A percentile compares a stretch with the other conserved stretches of the same genome.
Evolutionary conservation across 2,113 vertebrate genomes (phyloP).

Genomic region (Cyprinodon variegatus): DNA sequence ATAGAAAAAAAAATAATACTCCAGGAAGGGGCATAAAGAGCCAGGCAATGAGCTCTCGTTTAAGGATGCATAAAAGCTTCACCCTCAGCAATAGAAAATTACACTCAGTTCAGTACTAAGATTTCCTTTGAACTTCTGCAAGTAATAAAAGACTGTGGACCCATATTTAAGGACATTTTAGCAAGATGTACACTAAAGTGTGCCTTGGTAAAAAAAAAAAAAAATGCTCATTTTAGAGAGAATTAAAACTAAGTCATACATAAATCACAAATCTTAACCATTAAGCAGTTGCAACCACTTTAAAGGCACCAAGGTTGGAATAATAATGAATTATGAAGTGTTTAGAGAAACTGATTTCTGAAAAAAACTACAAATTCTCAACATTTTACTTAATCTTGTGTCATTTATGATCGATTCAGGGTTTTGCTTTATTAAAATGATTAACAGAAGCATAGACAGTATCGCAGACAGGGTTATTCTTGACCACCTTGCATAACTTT

Average conservation of each 20-base stretch:
- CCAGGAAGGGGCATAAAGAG: conserved; percentile 4
- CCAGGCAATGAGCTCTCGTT: conserved; percentile 21
- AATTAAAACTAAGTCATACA: background rate
- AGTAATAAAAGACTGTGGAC: conserved; percentile 7
- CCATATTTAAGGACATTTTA: conserved; percentile 6
- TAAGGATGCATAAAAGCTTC: conserved; percentile 45
- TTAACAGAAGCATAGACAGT: conserved; percentile 7
- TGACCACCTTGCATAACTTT: conserved; percentile 42
- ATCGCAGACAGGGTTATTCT: conserved; percentile 16
- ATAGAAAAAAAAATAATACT: conserved; percentile 11
- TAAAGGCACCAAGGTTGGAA: background rate
- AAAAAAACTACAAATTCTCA: background rate
- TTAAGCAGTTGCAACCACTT: background rate
- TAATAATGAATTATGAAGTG: background rate
- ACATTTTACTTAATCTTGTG: background rate
- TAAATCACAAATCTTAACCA: background rate
- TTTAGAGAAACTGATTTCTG: no score
- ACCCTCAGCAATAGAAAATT: conserved; percentile 36
- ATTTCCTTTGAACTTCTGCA: conserved; percentile 8
- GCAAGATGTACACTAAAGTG: conserved; percentile 1
- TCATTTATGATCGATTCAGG: background rate
- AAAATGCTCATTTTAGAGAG: conserved; percentile 6
- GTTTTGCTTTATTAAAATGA: no score
- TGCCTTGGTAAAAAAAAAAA: conserved; percentile 16
- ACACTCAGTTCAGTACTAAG: conserved; percentile 2